Evolutionary conservation across 2,888 invertebrate species (phyloP).

Genomic region (Anaspis maculata): DNA sequence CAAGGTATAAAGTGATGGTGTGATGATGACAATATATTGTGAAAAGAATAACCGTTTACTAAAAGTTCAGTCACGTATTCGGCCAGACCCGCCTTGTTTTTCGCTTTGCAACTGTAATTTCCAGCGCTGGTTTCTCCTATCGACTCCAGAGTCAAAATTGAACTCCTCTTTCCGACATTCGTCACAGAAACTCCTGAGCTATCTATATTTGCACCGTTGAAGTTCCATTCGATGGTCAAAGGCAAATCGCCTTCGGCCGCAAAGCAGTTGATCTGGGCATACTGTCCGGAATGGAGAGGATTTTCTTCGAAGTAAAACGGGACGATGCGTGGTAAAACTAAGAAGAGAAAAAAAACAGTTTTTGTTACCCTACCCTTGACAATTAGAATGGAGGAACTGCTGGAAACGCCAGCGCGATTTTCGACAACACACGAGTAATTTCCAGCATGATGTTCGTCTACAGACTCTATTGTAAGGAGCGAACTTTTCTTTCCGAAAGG

Average conservation of each 20-base stretch:
- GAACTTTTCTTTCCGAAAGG: slow-evolving; percentile 57
- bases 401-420: slow-evolving; percentile 45
- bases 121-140: slow-evolving; percentile 58
- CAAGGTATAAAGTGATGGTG: too few relatives aligned
- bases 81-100: slow-evolving; percentile 55
- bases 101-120: slow-evolving; percentile 57
- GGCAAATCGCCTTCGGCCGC: slow-evolving; percentile 67
- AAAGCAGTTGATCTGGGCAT: slow-evolving; percentile 48
- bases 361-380: slow-evolving; percentile 44
- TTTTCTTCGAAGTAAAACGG: slow-evolving; percentile 71
- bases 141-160: slow-evolving; percentile 58
- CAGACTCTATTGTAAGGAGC: slow-evolving; percentile 47
- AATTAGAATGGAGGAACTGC: slow-evolving; percentile 38
- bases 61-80: slow-evolving; percentile 53
- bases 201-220: slow-evolving; percentile 56
- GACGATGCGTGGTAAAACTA: slow-evolving; percentile 74
- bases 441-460: slow-evolving; percentile 46
- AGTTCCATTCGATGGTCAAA: slow-evolving; percentile 63
- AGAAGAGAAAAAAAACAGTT: slow-evolving; percentile 35
- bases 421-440: slow-evolving; percentile 48
- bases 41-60: slow-evolving; percentile 53
- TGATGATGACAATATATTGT: slow-evolving; percentile 4
- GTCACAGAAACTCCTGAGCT: slow-evolving; percentile 48
- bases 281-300: slow-evolving; percentile 43
- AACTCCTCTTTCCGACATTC: slow-evolving; percentile 52